Evolutionary conservation across 2,888 invertebrate genomes (phyloP).

Genomic region (Dromius quadrimaculatus): DNA sequence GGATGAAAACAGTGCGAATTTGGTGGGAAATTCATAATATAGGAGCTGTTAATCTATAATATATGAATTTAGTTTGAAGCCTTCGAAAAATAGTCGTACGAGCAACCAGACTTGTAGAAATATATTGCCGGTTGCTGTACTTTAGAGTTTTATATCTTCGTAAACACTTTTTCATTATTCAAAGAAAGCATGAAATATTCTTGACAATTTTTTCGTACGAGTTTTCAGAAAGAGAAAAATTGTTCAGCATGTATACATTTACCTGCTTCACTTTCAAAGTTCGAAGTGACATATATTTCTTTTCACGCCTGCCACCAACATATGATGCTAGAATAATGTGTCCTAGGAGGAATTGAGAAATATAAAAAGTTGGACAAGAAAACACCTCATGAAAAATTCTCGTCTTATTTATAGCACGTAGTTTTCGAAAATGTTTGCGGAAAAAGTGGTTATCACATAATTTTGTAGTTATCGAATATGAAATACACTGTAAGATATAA

Average conservation of each 20-base stretch:
- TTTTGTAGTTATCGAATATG: too few species aligned
- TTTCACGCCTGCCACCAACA: constrained; percentile 20
- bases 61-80: too few species aligned
- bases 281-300: constrained; percentile 32
- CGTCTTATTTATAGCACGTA: constrained; percentile 30
- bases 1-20: too few species aligned
- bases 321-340: constrained; percentile 30
- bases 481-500: too few species aligned
- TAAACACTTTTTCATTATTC: constrained; percentile 23
- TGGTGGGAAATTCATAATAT: too few species aligned
- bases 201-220: constrained; percentile 23
- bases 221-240: constrained; percentile 19
- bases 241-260: constrained; percentile 19
- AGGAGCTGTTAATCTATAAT: too few species aligned
- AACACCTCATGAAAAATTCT: constrained; percentile 24
- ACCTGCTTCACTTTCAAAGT: not conserved
- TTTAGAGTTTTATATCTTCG: constrained; percentile 2
- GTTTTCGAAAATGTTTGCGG: constrained; percentile 22
- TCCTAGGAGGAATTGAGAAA: constrained; percentile 11
- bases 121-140: not conserved
- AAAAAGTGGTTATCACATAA: too few species aligned
- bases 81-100: too few species aligned
- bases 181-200: constrained; percentile 15
- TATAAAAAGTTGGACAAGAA: constrained; percentile 8
- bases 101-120: not conserved